Percentiles rank a stretch among this genome's conserved stretches.
Evolutionary conservation across 2,113 vertebrate species (phyloP).

Genomic region (Ascaphus truei): DNA sequence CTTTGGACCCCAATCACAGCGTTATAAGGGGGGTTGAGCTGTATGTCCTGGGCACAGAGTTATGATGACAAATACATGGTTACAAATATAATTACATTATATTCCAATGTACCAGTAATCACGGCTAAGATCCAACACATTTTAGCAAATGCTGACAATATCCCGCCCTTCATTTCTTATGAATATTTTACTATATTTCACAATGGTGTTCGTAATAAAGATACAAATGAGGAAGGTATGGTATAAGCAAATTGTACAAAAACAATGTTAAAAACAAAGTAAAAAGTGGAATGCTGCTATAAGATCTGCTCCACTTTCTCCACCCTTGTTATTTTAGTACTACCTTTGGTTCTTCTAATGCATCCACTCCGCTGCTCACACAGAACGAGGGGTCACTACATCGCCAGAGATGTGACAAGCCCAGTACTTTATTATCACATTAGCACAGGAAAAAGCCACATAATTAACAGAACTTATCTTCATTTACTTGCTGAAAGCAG

Average conservation of each 20-base stretch:
- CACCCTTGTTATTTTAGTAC: background rate
- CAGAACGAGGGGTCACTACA: slow-evolving; percentile 46
- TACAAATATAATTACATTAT: too few species aligned
- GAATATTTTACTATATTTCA: too few species aligned
- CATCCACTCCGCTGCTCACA: slow-evolving; percentile 2
- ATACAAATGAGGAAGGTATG: too few species aligned
- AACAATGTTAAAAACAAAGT: background rate
- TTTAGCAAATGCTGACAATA: too few species aligned
- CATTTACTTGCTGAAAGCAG: slow-evolving; percentile 54
- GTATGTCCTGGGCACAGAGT: too few species aligned
- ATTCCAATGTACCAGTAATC: too few species aligned
- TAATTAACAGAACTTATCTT: slow-evolving; percentile 63
- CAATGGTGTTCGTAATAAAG: too few species aligned
- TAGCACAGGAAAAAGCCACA: slow-evolving; percentile 50
- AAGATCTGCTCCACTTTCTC: background rate
- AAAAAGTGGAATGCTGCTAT: background rate
- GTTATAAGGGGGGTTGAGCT: too few species aligned
- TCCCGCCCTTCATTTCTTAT: too few species aligned
- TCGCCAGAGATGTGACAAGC: slow-evolving; percentile 51
- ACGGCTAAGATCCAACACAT: too few species aligned
- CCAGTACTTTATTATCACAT: slow-evolving; percentile 57
- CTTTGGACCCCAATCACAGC: too few species aligned
- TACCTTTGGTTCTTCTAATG: slow-evolving; percentile 33
- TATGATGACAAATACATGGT: too few species aligned
- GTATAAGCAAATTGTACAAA: background rate